A percentile compares a stretch with the other conserved stretches of the same genome.
Conservation (phyloP, 2,797 vertebrate genomes). For the Cryptoblepharus egeriae region DNA sequence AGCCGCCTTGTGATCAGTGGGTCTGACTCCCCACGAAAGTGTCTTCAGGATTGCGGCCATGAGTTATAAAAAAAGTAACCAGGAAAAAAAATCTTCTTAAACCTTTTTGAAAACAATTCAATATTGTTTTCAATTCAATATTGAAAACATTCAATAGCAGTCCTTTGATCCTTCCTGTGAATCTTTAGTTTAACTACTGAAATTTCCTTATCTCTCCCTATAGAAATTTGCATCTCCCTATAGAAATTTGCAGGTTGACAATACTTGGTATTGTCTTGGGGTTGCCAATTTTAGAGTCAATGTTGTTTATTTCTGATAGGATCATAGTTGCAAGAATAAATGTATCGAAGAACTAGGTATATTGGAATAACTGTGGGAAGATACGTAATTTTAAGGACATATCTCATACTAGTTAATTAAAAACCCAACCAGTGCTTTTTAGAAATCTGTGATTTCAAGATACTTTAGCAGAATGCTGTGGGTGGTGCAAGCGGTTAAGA, state of each 20-base stretch:
- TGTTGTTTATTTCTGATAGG: not conserved
- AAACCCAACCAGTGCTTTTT: not conserved
- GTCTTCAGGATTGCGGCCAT: no score
- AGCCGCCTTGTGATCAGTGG: no score
- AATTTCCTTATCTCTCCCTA: not conserved
- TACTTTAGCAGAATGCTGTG: not conserved
- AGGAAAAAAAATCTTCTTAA: not conserved
- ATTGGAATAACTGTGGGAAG: not conserved
- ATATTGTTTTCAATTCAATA: no score
- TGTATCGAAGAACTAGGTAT: slow-evolving; percentile 17
- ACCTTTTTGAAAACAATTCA: no score
- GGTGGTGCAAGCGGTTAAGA: no score
- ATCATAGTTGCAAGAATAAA: slow-evolving; percentile 12
- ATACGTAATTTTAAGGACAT: slow-evolving; percentile 2
- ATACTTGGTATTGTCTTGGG: not conserved
- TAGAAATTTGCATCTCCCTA: not conserved
- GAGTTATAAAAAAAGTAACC: not conserved
- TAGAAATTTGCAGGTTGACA: not conserved
- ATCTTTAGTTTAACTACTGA: not conserved
- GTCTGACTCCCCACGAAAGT: no score
- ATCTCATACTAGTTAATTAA: slow-evolving; percentile 19
- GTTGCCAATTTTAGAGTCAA: not conserved
- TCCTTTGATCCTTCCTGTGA: not conserved
- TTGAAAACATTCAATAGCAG: not conserved
- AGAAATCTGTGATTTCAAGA: not conserved